phyloP scores from a whole-genome alignment of 2,888 invertebrate species.

The Epicampocera succincta region DNA sequence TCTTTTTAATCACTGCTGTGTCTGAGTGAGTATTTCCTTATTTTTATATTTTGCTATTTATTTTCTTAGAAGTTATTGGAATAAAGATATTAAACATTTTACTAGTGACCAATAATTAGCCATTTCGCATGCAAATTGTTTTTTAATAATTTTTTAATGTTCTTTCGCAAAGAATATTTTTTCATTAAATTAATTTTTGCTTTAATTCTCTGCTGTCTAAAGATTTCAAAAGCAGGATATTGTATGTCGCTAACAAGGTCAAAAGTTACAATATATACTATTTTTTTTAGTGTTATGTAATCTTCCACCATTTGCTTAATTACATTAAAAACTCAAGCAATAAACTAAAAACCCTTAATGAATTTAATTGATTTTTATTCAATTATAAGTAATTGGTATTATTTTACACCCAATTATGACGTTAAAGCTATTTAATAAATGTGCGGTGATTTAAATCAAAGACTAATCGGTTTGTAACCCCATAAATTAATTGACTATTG shows the following conservation, averaged over 20 bases:
- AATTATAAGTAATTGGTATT: conserved; percentile 30
- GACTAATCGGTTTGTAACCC: too few species aligned
- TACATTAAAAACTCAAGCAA: conserved; percentile 16
- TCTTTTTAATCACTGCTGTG: conserved; percentile 7
- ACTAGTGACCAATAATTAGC: conserved; percentile 43
- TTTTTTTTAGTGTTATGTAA: conserved; percentile 22
- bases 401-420: conserved; percentile 24
- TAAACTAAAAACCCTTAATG: conserved; percentile 17
- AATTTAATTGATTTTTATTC: conserved; percentile 10
- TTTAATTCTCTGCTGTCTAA: not conserved
- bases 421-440: conserved; percentile 4
- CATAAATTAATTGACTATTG: too few species aligned
- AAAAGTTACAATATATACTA: not conserved
- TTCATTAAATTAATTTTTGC: not conserved
- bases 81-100: conserved; percentile 35
- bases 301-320: not conserved
- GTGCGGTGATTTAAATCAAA: not conserved
- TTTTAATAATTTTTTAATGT: conserved; percentile 26
- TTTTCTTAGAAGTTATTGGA: conserved; percentile 3
- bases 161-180: not conserved
- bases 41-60: conserved; percentile 18
- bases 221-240: conserved; percentile 33
- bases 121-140: conserved; percentile 59
- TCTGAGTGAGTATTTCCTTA: conserved; percentile 31
- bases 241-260: conserved; percentile 30